Percentiles rank a stretch among this genome's conserved stretches.
These are phyloP conservation scores for Cardiocondyla obscurior DNA, from an alignment of 1,140 invertebrate genomes.

Conservation along the genomic window DNA sequence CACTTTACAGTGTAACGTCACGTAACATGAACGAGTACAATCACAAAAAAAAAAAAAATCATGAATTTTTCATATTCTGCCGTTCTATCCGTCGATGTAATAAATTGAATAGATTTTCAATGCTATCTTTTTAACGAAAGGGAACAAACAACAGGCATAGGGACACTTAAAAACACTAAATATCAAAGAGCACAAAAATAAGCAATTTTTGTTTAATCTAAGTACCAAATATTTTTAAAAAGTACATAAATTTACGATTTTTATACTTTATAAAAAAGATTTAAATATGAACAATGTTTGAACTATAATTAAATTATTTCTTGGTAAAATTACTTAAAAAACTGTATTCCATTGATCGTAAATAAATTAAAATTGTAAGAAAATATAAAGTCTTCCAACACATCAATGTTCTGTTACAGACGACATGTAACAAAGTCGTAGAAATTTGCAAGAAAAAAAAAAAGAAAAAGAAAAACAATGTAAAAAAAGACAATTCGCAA, in stretches of 20 bases:
- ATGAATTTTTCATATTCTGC: background rate
- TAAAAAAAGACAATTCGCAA: background rate
- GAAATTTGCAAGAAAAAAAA: background rate
- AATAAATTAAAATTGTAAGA: background rate
- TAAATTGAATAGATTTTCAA: conserved; percentile 14
- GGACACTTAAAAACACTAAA: background rate
- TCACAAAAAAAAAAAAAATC: background rate
- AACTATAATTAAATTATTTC: background rate
- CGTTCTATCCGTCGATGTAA: background rate
- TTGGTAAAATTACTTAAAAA: conserved; percentile 1
- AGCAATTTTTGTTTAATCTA: background rate
- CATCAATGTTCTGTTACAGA: background rate
- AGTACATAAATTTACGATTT: background rate
- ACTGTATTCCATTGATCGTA: background rate
- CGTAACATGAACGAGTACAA: conserved; percentile 14
- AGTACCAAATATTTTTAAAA: too few relatives aligned
- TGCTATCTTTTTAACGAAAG: background rate
- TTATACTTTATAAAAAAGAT: background rate
- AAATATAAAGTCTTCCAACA: background rate
- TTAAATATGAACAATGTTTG: background rate
- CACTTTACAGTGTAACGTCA: conserved; percentile 21
- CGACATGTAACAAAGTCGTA: background rate
- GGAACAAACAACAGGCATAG: background rate
- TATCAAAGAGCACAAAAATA: background rate
- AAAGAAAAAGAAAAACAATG: too few relatives aligned